phyloP scores from a whole-genome alignment of 2,797 vertebrate species.

The Cheirogaleus major region DNA sequence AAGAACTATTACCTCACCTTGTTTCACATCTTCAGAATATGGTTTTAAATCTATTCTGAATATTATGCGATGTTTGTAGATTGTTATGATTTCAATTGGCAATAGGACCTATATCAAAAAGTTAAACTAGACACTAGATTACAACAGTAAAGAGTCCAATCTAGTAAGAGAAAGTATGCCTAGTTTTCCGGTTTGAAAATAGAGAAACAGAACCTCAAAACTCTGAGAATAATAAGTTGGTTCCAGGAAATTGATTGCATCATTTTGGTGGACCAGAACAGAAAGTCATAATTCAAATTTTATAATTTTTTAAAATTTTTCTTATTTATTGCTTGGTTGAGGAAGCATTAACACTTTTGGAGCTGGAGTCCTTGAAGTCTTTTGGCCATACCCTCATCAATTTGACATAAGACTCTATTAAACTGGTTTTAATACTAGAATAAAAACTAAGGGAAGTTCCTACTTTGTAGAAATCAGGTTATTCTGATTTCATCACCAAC shows the following conservation, averaged over 20 bases:
- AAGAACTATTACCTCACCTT: background rate
- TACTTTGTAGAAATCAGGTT: background rate
- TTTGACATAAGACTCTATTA: background rate
- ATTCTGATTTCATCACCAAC: background rate
- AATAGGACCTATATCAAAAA: background rate
- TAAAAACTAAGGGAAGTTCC: background rate
- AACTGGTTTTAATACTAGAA: background rate
- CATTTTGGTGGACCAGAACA: background rate
- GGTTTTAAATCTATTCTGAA: background rate
- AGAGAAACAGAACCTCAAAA: background rate
- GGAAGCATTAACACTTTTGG: background rate
- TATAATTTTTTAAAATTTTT: constrained; percentile 13
- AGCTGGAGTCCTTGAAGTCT: background rate
- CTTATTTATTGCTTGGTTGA: background rate
- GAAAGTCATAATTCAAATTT: constrained; percentile 3
- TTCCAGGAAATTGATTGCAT: background rate
- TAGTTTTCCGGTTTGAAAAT: background rate
- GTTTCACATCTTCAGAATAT: background rate
- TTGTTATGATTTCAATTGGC: background rate
- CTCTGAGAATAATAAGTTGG: background rate
- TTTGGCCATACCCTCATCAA: background rate
- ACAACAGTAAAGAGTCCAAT: background rate
- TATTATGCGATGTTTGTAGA: background rate
- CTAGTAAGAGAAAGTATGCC: background rate
- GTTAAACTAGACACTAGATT: background rate